Conservation (phyloP, 2,797 vertebrate species). For the Clarias pachynema region DNA sequence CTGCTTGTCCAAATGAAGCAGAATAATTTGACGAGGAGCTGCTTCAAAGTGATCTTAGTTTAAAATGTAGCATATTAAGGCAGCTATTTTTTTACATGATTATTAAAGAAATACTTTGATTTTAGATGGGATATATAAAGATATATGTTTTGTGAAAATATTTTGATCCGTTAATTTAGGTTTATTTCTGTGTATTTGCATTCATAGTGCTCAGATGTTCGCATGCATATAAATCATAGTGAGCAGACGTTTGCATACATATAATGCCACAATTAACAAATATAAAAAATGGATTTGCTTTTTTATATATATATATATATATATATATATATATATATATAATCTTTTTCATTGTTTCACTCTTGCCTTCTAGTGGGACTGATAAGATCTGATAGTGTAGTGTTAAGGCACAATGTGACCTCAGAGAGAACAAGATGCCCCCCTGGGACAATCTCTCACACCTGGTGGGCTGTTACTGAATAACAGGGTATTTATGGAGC, state of each 20-base stretch:
- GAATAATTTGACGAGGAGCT: neutral
- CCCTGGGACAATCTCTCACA: slow-evolving; percentile 36
- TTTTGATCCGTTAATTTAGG: neutral
- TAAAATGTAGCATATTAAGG: neutral
- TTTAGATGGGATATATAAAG: neutral
- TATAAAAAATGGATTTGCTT: neutral
- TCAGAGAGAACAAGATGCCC: slow-evolving; percentile 44
- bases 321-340: too few species aligned
- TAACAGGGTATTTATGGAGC: slow-evolving; percentile 60
- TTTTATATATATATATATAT: neutral
- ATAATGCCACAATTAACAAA: neutral
- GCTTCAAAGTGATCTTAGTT: neutral
- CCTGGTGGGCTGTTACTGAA: slow-evolving; percentile 70
- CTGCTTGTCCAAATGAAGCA: slow-evolving; percentile 60
- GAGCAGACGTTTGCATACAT: neutral
- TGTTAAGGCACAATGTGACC: slow-evolving; percentile 4
- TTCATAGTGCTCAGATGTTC: neutral
- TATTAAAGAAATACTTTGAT: neutral
- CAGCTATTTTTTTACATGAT: neutral
- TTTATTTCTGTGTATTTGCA: neutral
- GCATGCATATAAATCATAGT: neutral
- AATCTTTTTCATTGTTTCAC: neutral
- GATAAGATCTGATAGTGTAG: neutral
- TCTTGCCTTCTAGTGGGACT: neutral
- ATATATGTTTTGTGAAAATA: neutral